phyloP scores from a whole-genome alignment of 2,888 invertebrate species.

The Ochlodes sylvanus region DNA sequence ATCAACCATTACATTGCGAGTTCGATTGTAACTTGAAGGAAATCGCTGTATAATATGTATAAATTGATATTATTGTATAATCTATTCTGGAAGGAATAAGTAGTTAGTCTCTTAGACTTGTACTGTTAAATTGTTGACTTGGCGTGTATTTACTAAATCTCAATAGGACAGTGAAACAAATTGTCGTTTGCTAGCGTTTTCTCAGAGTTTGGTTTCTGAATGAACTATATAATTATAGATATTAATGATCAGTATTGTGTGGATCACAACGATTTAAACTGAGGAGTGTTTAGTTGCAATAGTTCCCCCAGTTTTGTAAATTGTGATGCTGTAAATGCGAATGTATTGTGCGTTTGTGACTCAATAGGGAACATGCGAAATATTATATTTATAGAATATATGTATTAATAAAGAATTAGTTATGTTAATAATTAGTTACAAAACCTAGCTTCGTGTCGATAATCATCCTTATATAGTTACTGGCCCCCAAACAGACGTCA shows the following conservation, averaged over 20 bases:
- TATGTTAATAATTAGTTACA: not conserved
- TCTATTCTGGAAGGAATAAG: no score
- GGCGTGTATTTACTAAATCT: not conserved
- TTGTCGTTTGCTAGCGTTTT: slow-evolving; percentile 22
- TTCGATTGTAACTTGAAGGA: not conserved
- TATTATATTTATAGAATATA: not conserved
- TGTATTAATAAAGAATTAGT: not conserved
- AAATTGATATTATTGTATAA: no score
- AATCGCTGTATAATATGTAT: not conserved
- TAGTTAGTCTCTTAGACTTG: not conserved
- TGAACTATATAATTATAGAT: not conserved
- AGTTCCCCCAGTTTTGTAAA: not conserved
- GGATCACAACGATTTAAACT: not conserved
- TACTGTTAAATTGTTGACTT: not conserved
- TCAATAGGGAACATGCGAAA: not conserved
- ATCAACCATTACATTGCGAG: no score
- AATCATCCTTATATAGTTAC: no score
- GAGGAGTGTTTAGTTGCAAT: not conserved
- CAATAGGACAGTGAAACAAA: slow-evolving; percentile 22
- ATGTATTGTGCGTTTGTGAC: not conserved
- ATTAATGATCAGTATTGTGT: slow-evolving; percentile 9
- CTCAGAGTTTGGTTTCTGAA: slow-evolving; percentile 12
- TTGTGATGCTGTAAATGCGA: not conserved
- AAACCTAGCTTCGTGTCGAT: not conserved
- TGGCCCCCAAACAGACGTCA: no score